These are phyloP conservation scores for Pseudomugil gertrudae DNA, from an alignment of 2,797 vertebrate species.

Conservation along the genomic window DNA sequence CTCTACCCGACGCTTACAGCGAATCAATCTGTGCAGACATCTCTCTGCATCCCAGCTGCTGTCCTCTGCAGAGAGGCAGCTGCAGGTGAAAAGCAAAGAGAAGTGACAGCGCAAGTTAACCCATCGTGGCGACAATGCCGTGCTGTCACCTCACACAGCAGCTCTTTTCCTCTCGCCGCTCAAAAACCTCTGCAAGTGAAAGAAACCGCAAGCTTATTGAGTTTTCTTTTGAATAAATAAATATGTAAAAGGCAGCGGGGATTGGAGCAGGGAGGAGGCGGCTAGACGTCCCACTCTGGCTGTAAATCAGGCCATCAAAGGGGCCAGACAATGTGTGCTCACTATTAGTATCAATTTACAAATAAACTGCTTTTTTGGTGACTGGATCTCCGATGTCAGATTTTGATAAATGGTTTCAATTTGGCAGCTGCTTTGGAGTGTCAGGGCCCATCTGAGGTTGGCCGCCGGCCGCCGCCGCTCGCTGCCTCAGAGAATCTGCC, in stretches of 20 bases:
- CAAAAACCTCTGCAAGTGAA: conserved; percentile 24
- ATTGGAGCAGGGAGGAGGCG: conserved; percentile 33
- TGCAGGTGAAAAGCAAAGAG: conserved; percentile 64
- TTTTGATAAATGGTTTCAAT: conserved; percentile 90
- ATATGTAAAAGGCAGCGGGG: conserved; percentile 59
- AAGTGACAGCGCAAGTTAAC: conserved; percentile 67
- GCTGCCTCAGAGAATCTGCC: conserved; percentile 80
- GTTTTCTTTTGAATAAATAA: conserved; percentile 81
- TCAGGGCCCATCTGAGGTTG: conserved; percentile 80
- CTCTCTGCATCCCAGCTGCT: conserved; percentile 20
- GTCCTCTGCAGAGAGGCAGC: not conserved
- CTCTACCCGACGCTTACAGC: conserved; percentile 36
- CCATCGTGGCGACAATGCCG: conserved; percentile 11
- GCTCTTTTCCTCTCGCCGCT: conserved; percentile 20
- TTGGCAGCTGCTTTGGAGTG: conserved; percentile 84
- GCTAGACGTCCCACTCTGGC: conserved; percentile 56
- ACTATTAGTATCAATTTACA: conserved; percentile 86
- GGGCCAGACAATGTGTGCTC: conserved; percentile 72
- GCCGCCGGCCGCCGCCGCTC: conserved; percentile 57
- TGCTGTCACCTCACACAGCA: conserved; percentile 16
- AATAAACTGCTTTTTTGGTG: conserved; percentile 85
- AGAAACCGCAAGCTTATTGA: conserved; percentile 69
- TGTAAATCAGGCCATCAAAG: conserved; percentile 72
- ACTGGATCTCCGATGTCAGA: conserved; percentile 83
- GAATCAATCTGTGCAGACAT: conserved; percentile 52